Base-by-base conservation (phyloP, 1,140 invertebrate species). In the Drosophila sproati region DNA sequence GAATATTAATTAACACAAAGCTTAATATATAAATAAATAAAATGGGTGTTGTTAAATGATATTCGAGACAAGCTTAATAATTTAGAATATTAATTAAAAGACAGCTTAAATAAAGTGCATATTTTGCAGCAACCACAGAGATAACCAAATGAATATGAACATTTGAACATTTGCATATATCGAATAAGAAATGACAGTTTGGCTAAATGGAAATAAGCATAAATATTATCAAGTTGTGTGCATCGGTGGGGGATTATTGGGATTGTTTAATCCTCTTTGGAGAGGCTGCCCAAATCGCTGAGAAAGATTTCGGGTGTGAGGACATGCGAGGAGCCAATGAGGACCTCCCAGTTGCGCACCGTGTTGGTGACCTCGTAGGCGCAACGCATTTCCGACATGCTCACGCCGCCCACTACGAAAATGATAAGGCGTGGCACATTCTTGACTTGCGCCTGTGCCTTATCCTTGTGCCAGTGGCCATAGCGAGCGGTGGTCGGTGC, bases 401-500 rank as follows among this genome's bases (percentile, higher is more conserved):
- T 97, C 3, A 98, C 94, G 79, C 99, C 99, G 66, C 99, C 99
- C 74, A 99, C 97, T 63, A 99, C 95, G 91, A 99, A 99, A 4
- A 99, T 96, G 74, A 99, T 97, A 2, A 99, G 93, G 29, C 99
- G 96, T 45, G 99, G 99, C 31, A 99, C 98, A 92, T 99, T 99
- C 93, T 98, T 98, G 20, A 98, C 95, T 10, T 97, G 97, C 77
- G 97, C 96, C 87, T 97, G 96, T 10, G 96, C 96, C 91, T 98
- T 98, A 80, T 99, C 98, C 93, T 99, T 99, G 93, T 99, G 99
- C 99, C 99, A 99, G 88, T 99, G 98, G 29, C 99, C 99, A 93
- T 99, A 99, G 37, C 98, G 95, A 2, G 97, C 98, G 93, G 98
- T 99, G 86, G 97, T 97, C n/a, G 97, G 97, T 62, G 97, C 97